Conservation (phyloP, 2,888 invertebrate genomes). For the Drosophila silvestris region DNA sequence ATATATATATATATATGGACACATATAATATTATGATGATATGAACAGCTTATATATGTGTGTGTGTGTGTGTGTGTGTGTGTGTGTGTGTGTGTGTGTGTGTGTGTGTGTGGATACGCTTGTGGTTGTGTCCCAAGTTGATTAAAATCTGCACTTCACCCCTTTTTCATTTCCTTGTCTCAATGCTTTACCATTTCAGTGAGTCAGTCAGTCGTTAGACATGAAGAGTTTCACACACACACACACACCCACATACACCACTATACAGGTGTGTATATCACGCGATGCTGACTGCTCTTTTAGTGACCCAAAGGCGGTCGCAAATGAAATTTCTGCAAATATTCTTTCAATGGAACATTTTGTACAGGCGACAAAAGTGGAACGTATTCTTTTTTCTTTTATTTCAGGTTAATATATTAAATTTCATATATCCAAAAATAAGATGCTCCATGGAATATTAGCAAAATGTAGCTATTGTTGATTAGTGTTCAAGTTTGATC, state of each 20-base stretch:
- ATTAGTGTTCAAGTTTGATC: neutral
- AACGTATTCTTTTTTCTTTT: neutral
- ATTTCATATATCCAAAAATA: neutral
- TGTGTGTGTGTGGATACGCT: slow-evolving; percentile 19
- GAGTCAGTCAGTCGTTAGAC: slow-evolving; percentile 11
- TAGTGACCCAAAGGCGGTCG: slow-evolving; percentile 6
- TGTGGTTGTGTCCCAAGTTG: slow-evolving; percentile 55
- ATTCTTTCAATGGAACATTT: neutral
- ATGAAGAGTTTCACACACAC: neutral
- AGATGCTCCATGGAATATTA: neutral
- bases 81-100: slow-evolving; percentile 3
- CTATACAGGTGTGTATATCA: neutral
- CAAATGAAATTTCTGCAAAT: slow-evolving; percentile 13
- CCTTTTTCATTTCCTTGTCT: neutral
- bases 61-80: slow-evolving; percentile 8
- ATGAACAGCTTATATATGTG: slow-evolving; percentile 2
- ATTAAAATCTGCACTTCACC: slow-evolving; percentile 43
- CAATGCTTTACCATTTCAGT: neutral
- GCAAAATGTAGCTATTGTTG: neutral
- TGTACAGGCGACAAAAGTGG: neutral
- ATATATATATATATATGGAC: slow-evolving; percentile 1
- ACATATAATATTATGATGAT: slow-evolving; percentile 29
- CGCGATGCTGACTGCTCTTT: slow-evolving; percentile 34
- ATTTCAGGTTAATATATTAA: neutral
- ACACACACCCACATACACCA: neutral